phyloP scores from a whole-genome alignment of 2,797 vertebrate genomes.

The Gobionotothen gibberifrons region DNA sequence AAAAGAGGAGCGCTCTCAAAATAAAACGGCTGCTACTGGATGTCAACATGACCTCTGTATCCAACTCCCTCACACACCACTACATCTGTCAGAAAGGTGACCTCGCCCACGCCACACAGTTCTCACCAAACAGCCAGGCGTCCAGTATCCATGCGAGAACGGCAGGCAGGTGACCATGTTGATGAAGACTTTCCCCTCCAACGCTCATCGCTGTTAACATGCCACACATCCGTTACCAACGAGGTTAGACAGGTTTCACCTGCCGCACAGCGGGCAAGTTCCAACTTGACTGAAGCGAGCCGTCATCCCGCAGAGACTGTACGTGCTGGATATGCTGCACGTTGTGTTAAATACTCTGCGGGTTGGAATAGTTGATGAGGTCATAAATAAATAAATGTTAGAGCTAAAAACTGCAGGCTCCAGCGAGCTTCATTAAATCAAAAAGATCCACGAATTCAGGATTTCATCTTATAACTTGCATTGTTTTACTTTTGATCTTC shows the following conservation, averaged over 20 bases:
- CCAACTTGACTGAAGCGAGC: slow-evolving; percentile 53
- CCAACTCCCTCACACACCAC: slow-evolving; percentile 23
- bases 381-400: neutral
- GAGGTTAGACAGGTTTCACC: slow-evolving; percentile 82
- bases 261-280: slow-evolving; percentile 67
- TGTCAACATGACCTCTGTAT: slow-evolving; percentile 64
- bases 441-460: neutral
- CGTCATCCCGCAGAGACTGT: slow-evolving; percentile 41
- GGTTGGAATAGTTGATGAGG: slow-evolving; percentile 4
- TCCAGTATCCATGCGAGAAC: slow-evolving; percentile 52
- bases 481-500: neutral
- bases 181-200: slow-evolving; percentile 25
- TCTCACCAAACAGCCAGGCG: slow-evolving; percentile 72
- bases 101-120: slow-evolving; percentile 30
- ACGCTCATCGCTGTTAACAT: slow-evolving; percentile 23
- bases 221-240: slow-evolving; percentile 53
- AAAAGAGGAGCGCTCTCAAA: slow-evolving; percentile 36
- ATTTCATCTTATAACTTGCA: neutral
- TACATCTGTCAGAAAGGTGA: slow-evolving; percentile 39
- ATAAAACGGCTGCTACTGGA: slow-evolving; percentile 55
- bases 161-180: slow-evolving; percentile 69
- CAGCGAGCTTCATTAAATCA: too few relatives aligned
- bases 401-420: neutral
- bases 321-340: slow-evolving; percentile 56
- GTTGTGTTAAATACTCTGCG: slow-evolving; percentile 19